Evolutionary conservation across 2,888 invertebrate genomes (phyloP), one percentile per base, ranked within the genome.

Genomic region (Caenorhabditis plicata): DNA sequence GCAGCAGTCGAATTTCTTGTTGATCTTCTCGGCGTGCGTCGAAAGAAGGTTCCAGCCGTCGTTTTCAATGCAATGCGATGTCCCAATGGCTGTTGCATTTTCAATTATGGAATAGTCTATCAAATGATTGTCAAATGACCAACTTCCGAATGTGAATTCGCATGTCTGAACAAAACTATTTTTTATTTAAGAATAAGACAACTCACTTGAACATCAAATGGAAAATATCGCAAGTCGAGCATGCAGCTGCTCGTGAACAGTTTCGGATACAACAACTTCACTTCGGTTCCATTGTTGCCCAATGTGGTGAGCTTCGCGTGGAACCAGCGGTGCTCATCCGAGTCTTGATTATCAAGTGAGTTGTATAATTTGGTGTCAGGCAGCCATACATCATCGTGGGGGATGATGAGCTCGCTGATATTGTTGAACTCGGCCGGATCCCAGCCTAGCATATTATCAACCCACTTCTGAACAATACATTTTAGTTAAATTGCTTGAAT

Each of bases 361-460:
- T 51, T 51, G 51, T 51, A 51, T 15, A 51, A 27, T 1, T 32
- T 44, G 1, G 51, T 51, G 33, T 51, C 51, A 0, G 51, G 51
- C 2, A 51, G 15, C 51, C 51, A 51, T 19, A 51, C 33, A 15
- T 23, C 26, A 13, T 19, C 13, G 15, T 32, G 23, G 2, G 51
- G 51, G 2, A 51, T 19, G 20, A 51, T 44, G 25, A 46, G 39
- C 38, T 52, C 31, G 23, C 4, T 32, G 25, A 39, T 51, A 26
- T 31, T 39, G 3, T 33, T 43, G 26, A 23, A 51, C 9, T 51
- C 35, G 19, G 20, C 35, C 8, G 51, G 51, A 20, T 45, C 36
- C 51, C 51, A 51, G 22, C 43, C 44, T 22, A 52, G 39, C 17
- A 52, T 23, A n/a, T 25, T 36, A 43, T 51, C 51, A 22, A 43